Base-by-base conservation (phyloP, 2,888 invertebrate species). In the Drosophila cognata region DNA sequence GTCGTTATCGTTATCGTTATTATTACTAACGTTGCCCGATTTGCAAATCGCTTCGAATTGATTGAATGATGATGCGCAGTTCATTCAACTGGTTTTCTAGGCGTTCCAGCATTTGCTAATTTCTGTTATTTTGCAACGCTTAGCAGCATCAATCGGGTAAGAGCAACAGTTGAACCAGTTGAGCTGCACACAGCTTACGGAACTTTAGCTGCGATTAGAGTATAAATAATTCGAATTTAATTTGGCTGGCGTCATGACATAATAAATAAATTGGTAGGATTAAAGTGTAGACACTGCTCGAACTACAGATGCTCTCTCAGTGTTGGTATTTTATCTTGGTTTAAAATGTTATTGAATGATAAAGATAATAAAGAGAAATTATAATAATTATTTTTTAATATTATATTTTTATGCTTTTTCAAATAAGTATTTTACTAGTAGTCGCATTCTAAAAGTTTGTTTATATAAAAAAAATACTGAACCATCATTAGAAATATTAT, bases 11-110 rank as follows among this genome's bases (percentile, higher is more conserved):
- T 69, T 76, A 79, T 68, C 76, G 58, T 59, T 56, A 61, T 74
- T 51, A 35, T 53, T 48, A 57, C 21, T 25, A 55, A 25, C 28
- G 41, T 38, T 71, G 51, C 50, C 51, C 25, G 63, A 72, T 57
- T 58, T 68, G 76, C 74, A 68, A 74, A 38, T 63, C 25, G 66
- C 31, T 65, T 31, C 48, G 65, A 65, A 55, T 62, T 61, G 52
- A 62, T 59, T 55, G 33, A 48, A 21, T 21, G 33, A 33, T 36
- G 73, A 41, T 36, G 48, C 57, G 77, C 43, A 65, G 75, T 72
- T 69, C 80, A 75, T 79, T 79, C 76, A 75, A 77, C 80, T 71
- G 71, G 57, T 63, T 80, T 36, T 8, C 1, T 28, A 16, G 21
- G 10, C n/a, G 41, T 29, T 62, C 57, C 46, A 68, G 38, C 31